Conservation (phyloP, 2,888 invertebrate genomes). For the Heliothis peltigera region DNA sequence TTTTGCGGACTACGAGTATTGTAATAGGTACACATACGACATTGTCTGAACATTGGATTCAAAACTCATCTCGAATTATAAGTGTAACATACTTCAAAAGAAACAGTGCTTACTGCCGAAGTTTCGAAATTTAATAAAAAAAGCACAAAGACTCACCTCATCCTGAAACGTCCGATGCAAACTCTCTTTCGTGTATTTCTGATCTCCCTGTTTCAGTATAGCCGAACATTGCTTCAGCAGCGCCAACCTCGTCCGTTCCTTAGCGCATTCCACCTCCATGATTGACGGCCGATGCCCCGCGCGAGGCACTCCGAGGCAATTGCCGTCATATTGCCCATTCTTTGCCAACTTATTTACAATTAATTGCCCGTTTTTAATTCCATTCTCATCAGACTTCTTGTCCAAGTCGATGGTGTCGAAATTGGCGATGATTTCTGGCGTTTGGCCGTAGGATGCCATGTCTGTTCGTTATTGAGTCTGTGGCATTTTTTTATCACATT, state of each 20-base stretch:
- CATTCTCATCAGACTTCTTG: constrained; percentile 41
- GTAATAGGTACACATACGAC: no score
- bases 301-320: constrained; percentile 64
- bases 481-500: constrained; percentile 40
- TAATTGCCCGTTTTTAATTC: constrained; percentile 31
- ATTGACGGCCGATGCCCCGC: constrained; percentile 88
- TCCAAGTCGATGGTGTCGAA: constrained; percentile 54
- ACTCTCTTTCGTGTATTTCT: constrained; percentile 91
- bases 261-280: constrained; percentile 93
- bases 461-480: constrained; percentile 36
- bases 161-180: constrained; percentile 92
- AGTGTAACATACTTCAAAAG: no score
- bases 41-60: no score
- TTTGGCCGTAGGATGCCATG: constrained; percentile 51
- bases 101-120: no score
- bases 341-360: constrained; percentile 21
- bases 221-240: constrained; percentile 92
- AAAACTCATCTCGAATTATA: no score
- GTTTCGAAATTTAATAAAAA: neutral
- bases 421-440: constrained; percentile 55
- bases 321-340: constrained; percentile 37
- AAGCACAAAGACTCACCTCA: constrained; percentile 88
- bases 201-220: constrained; percentile 91
- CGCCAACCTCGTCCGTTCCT: constrained; percentile 90
- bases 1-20: no score